Conservation (phyloP, 2,113 vertebrate species). For the Anas platyrhynchos region DNA sequence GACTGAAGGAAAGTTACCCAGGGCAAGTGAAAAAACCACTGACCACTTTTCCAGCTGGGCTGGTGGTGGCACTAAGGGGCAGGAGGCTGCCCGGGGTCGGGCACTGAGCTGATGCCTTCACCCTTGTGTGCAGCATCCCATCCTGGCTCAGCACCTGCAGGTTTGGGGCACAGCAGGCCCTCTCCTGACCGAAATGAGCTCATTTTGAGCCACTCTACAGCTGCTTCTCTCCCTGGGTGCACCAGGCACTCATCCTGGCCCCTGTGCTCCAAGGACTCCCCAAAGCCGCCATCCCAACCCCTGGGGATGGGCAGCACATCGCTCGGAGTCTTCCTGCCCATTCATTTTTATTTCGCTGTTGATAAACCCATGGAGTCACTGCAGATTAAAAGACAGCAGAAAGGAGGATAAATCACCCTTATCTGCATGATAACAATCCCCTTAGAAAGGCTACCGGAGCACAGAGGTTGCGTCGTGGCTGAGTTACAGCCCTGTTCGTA, state of each 20-base stretch:
- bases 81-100: neutral
- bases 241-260: too few relatives aligned
- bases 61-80: too few relatives aligned
- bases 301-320: neutral
- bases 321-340: neutral
- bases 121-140: too few relatives aligned
- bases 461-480: neutral
- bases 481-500: neutral
- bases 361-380: neutral
- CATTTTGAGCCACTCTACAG: neutral
- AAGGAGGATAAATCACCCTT: neutral
- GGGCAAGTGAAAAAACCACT: fast-evolving
- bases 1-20: fast-evolving
- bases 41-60: neutral
- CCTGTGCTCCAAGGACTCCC: neutral
- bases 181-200: too few relatives aligned
- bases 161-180: too few relatives aligned
- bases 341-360: neutral
- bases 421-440: neutral
- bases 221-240: neutral
- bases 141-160: too few relatives aligned
- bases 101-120: neutral
- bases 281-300: neutral
- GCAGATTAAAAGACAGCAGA: neutral
- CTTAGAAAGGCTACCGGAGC: neutral